Evolutionary conservation across 1,140 invertebrate species (phyloP), one percentile per base, ranked within the genome.

Genomic region (Drosophila subpulchrella): DNA sequence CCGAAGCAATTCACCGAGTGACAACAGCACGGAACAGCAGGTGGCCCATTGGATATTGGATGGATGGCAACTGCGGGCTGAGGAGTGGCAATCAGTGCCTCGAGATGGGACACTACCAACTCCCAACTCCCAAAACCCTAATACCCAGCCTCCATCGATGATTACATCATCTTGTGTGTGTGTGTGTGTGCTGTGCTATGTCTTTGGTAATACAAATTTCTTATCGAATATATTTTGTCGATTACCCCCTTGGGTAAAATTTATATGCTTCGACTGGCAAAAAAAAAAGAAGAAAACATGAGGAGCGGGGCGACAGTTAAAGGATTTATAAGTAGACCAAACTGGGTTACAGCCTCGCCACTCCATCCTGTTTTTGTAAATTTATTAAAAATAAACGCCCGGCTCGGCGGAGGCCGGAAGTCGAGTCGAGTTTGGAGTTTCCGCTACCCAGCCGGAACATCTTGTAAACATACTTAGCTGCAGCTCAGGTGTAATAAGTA

Each of bases 231-330:
- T 91, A 88, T 84, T 91, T 88, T 77, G 78, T 90, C 90, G 90
- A 91, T 91, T 91, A 91, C 90, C 81, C 90, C 90, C 90, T 80
- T 89, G 90, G 90, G 90, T 91, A 75, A 90, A 91, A 91, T 91
- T 91, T 91, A 91, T 91, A 85, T 90, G 71, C 90, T 90, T 84
- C 89, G 90, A 91, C 75, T 90, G 83, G 41, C 59, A 70, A 13
- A 12, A 15, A 32, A 30, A 50, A 34, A 11, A 11, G 13, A 4
- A 50, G 30, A n/a, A 10, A 36, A 15, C 32, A 34, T 1, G 32
- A 10, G 54, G 4, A 32, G 41, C n/a, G 41, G 27, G 39, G 30
- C 89, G 89, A 91, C 89, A 91, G 89, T 89, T 89, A 91, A 91
- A 91, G 89, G 89, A 91, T 91, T 91, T 91, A 91, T 86, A 90